Percentiles rank a stretch among this genome's conserved stretches.
phyloP scores from a whole-genome alignment of 1,140 invertebrate species.

The Mylabris phalerata region DNA sequence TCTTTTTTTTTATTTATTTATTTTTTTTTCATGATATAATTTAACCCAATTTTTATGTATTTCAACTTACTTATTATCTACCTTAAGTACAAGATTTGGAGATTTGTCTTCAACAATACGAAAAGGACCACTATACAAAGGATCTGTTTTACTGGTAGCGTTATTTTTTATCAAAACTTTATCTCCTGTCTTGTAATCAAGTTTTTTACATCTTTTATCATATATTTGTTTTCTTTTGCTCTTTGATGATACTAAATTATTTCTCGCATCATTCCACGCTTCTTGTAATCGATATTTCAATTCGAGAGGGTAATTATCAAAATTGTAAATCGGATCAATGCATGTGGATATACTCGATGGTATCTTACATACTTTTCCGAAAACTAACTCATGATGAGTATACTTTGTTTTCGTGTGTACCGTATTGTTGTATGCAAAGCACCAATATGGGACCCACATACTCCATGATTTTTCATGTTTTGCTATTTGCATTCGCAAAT shows the following conservation, averaged over 20 bases:
- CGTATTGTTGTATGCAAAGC: slow-evolving; percentile 23
- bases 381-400: slow-evolving; percentile 28
- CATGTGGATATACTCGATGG: not conserved
- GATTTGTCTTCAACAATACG: too few species aligned
- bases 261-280: not conserved
- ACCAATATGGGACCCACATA: slow-evolving; percentile 26
- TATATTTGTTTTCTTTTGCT: not conserved
- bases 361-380: slow-evolving; percentile 21
- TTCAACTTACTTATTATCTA: too few species aligned
- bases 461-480: slow-evolving; percentile 22
- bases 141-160: too few species aligned
- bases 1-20: too few species aligned
- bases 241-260: not conserved
- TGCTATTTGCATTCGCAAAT: slow-evolving; percentile 21
- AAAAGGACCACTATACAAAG: too few species aligned
- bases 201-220: not conserved
- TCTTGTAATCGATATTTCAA: not conserved
- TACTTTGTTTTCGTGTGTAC: slow-evolving; percentile 22
- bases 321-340: not conserved
- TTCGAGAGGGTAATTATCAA: not conserved
- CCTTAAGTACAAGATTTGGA: too few species aligned
- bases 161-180: too few species aligned
- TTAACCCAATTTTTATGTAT: too few species aligned
- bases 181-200: too few species aligned
- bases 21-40: too few species aligned